Evolutionary conservation across 2,797 vertebrate genomes (phyloP).

Genomic region (Echeneis naucrates): DNA sequence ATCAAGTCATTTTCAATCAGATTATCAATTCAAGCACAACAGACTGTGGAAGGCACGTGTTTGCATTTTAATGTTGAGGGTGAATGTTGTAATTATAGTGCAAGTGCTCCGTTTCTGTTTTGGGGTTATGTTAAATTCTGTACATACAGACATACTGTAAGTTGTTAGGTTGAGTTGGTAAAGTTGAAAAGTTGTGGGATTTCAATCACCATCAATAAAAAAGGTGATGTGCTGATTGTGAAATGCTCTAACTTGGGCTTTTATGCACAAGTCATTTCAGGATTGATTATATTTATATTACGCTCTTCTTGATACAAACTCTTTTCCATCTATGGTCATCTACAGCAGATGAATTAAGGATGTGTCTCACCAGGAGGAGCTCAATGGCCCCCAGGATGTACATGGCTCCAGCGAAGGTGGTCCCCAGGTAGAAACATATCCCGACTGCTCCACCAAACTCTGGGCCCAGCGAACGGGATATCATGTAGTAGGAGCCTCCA

Average conservation of each 20-base stretch:
- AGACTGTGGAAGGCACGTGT: background rate
- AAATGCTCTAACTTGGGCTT: background rate
- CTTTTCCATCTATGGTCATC: too few relatives aligned
- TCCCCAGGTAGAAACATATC: constrained; percentile 98
- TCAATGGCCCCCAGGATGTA: constrained; percentile 99
- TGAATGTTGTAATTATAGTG: too few relatives aligned
- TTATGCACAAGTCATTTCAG: too few relatives aligned
- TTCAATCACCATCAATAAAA: background rate
- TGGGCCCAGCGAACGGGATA: constrained; percentile 96
- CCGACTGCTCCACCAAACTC: constrained; percentile 98
- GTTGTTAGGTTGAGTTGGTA: too few relatives aligned
- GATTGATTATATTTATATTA: background rate
- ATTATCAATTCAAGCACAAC: background rate
- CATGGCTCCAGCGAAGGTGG: constrained; percentile 97
- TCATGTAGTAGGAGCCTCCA: constrained; percentile 99
- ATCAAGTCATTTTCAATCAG: background rate
- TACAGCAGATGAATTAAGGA: background rate
- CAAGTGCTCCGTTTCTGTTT: too few relatives aligned
- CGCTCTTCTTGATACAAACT: too few relatives aligned
- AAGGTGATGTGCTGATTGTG: background rate
- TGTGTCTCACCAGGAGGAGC: constrained; percentile 92
- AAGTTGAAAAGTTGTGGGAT: background rate
- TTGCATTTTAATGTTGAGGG: too few relatives aligned
- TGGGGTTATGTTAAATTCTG: too few relatives aligned
- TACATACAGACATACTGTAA: background rate